Evolutionary conservation across 1,140 invertebrate genomes (phyloP).

Genomic region (Drosophila dunni): DNA sequence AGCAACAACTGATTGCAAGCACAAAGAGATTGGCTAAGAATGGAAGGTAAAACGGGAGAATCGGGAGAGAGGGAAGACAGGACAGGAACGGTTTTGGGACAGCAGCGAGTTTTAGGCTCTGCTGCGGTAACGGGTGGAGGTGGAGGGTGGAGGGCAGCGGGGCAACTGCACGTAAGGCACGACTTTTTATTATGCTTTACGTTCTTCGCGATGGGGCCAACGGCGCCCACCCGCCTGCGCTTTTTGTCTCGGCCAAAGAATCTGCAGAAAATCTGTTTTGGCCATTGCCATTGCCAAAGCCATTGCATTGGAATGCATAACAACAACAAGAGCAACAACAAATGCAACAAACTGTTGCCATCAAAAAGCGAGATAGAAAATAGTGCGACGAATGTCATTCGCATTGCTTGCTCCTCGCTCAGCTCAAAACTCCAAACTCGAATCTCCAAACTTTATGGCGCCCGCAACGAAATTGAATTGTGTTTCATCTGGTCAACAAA

Average conservation of each 20-base stretch:
- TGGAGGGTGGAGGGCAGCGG: slow-evolving; percentile 4
- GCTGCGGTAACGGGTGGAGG: not conserved
- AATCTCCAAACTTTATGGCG: slow-evolving; percentile 57
- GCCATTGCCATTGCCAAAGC: slow-evolving; percentile 68
- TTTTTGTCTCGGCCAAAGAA: slow-evolving; percentile 57
- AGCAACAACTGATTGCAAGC: slow-evolving; percentile 23
- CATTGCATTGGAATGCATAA: slow-evolving; percentile 71
- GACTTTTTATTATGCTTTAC: slow-evolving; percentile 82
- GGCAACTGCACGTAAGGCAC: slow-evolving; percentile 77
- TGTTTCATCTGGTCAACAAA: slow-evolving; percentile 17
- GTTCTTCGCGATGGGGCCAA: slow-evolving; percentile 70
- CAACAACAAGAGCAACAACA: slow-evolving; percentile 43
- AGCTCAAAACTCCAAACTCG: slow-evolving; percentile 7
- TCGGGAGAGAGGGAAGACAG: not conserved
- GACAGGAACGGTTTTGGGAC: not conserved
- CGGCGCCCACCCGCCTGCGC: slow-evolving; percentile 79
- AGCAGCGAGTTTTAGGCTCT: not conserved
- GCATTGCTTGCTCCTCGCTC: slow-evolving; percentile 60
- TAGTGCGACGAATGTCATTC: slow-evolving; percentile 73
- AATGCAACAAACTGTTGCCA: not conserved
- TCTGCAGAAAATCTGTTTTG: slow-evolving; percentile 69
- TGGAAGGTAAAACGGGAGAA: slow-evolving; percentile 34
- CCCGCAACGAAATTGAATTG: slow-evolving; percentile 59
- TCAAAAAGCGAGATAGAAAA: slow-evolving; percentile 43
- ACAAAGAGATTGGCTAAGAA: slow-evolving; percentile 29